Conservation (phyloP, 2,888 invertebrate genomes). For the Drosophila picticornis region DNA sequence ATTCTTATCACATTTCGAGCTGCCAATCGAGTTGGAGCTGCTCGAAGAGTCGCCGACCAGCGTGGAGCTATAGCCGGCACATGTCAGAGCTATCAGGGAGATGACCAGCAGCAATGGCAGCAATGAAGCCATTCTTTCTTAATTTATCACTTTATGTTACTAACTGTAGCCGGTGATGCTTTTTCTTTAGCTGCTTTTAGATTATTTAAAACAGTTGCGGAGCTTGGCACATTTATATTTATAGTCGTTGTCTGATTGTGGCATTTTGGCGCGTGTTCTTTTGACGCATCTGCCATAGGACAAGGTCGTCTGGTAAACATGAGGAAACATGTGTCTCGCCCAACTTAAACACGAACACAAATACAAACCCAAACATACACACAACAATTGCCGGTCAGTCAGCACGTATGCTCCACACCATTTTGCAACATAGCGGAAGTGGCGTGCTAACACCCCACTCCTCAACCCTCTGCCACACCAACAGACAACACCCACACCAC, state of each 20-base stretch:
- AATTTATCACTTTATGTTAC: neutral
- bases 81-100: conserved; percentile 26
- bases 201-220: conserved; percentile 54
- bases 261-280: conserved; percentile 62
- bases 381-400: conserved; percentile 17
- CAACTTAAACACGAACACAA: conserved; percentile 18
- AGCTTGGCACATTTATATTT: conserved; percentile 58
- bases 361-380: conserved; percentile 12
- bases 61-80: conserved; percentile 40
- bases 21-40: conserved; percentile 46
- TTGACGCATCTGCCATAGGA: conserved; percentile 33
- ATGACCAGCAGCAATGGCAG: conserved; percentile 24
- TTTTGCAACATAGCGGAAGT: conserved; percentile 52
- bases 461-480: neutral
- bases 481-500: neutral
- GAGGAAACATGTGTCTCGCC: conserved; percentile 66
- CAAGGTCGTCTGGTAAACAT: conserved; percentile 68
- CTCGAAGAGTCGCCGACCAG: conserved; percentile 7
- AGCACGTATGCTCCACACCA: conserved; percentile 57
- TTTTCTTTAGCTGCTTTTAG: conserved; percentile 20
- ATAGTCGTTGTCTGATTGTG: conserved; percentile 39
- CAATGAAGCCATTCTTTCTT: conserved; percentile 39
- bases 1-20: conserved; percentile 70
- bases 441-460: conserved; percentile 9
- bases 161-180: conserved; percentile 6